Conservation (phyloP, 23 tunicate genomes). For the Ciona savignyi region DNA sequence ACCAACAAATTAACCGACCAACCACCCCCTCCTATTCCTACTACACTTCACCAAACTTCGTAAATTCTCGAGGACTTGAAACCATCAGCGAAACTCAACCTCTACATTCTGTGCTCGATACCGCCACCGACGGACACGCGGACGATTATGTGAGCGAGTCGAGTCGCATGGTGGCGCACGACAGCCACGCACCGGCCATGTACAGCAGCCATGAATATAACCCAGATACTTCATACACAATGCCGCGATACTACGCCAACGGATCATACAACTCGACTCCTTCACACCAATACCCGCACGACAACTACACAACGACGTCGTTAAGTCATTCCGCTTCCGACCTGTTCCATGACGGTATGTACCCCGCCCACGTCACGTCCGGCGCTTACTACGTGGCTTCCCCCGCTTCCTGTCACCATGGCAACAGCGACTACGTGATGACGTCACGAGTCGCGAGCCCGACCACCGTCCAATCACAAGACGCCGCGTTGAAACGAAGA, state of each 20-base stretch:
- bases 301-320: neutral
- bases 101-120: constrained; percentile 35
- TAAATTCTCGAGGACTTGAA: constrained; percentile 39
- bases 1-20: neutral
- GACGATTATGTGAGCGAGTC: constrained; percentile 6
- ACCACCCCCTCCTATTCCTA: constrained; percentile 8
- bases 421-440: constrained; percentile 2
- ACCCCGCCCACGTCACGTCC: neutral
- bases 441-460: neutral
- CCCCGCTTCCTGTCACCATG: neutral
- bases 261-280: neutral
- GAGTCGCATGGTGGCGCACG: neutral
- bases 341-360: constrained; percentile 38
- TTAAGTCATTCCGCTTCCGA: constrained; percentile 33
- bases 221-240: neutral
- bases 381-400: neutral
- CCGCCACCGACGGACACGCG: neutral
- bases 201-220: neutral
- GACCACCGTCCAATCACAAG: neutral
- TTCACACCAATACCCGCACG: neutral
- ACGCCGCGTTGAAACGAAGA: constrained; percentile 10
- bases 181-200: neutral
- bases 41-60: neutral
- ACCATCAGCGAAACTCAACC: constrained; percentile 92
- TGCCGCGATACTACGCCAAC: neutral